Percentiles rank a stretch among this genome's conserved stretches.
Evolutionary conservation across 2,797 vertebrate genomes (phyloP).

Genomic region (Brachyalestes nurse): DNA sequence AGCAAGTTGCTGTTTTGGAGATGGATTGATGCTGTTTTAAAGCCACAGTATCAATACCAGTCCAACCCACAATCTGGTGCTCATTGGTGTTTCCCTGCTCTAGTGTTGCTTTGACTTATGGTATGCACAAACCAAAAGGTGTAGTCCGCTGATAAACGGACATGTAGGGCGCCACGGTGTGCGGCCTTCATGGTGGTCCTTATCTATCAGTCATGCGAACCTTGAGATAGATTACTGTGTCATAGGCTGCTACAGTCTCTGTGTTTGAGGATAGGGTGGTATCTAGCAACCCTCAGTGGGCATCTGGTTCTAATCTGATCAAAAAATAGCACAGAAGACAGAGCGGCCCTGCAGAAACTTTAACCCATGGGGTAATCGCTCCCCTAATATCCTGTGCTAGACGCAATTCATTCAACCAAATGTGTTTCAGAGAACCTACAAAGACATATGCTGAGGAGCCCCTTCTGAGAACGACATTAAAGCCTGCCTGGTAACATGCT

Average conservation of each 20-base stretch:
- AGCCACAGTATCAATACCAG: not conserved
- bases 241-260: conserved; percentile 46
- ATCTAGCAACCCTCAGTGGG: conserved; percentile 26
- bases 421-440: conserved; percentile 41
- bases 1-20: not conserved
- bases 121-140: conserved; percentile 42
- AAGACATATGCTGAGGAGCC: conserved; percentile 37
- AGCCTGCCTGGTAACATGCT: conserved; percentile 22
- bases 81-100: not conserved
- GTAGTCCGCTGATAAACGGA: conserved; percentile 27
- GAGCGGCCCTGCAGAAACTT: conserved; percentile 49
- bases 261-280: conserved; percentile 45
- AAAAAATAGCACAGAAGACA: conserved; percentile 49
- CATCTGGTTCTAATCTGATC: conserved; percentile 59
- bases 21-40: not conserved
- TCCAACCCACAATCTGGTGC: not conserved
- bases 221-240: conserved; percentile 52
- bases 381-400: conserved; percentile 53
- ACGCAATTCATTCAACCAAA: conserved; percentile 49
- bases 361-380: conserved; percentile 54
- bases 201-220: conserved; percentile 57
- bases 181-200: conserved; percentile 50
- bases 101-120: conserved; percentile 34
- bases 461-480: conserved; percentile 24
- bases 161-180: conserved; percentile 25